Percentiles rank a stretch among this genome's conserved stretches.
Evolutionary conservation across 2,113 vertebrate genomes (phyloP).

Genomic region (Lagopus leucura): DNA sequence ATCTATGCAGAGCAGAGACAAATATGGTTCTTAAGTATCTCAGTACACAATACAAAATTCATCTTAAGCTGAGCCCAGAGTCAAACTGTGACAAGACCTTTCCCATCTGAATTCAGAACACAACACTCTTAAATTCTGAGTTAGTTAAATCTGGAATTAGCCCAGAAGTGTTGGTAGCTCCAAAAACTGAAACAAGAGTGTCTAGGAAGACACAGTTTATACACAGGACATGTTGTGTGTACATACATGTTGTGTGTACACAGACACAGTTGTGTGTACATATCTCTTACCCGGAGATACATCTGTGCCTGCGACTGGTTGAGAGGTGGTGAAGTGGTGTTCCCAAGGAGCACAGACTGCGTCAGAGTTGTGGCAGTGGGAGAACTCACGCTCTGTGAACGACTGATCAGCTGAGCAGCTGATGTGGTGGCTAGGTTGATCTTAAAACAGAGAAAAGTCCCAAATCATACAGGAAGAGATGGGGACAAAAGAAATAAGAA

Average conservation of each 20-base stretch:
- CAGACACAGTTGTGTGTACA: rapidly evolving
- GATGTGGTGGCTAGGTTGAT: constrained; percentile 83
- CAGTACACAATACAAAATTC: not conserved
- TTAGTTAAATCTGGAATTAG: not conserved
- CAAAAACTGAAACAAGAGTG: not conserved
- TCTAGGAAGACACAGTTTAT: not conserved
- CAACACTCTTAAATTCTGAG: not conserved
- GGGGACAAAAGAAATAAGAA: not conserved
- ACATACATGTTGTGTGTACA: no score
- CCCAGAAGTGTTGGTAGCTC: not conserved
- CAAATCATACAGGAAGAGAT: not conserved
- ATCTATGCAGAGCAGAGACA: constrained; percentile 31
- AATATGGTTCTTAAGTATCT: not conserved
- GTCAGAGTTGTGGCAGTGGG: constrained; percentile 91
- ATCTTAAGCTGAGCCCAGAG: not conserved
- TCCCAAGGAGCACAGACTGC: constrained; percentile 93
- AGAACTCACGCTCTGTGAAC: constrained; percentile 84
- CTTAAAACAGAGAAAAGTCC: constrained; percentile 63
- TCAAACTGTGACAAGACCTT: not conserved
- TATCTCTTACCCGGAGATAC: constrained; percentile 91
- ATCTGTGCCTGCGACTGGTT: constrained; percentile 92
- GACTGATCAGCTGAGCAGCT: constrained; percentile 82
- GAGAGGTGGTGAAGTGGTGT: constrained; percentile 83
- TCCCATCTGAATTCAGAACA: not conserved
- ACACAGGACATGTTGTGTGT: not conserved